Evolutionary conservation across 1,140 invertebrate species (phyloP), one percentile per base, ranked within the genome.

Genomic region (Pseudachorutes palmiensis): DNA sequence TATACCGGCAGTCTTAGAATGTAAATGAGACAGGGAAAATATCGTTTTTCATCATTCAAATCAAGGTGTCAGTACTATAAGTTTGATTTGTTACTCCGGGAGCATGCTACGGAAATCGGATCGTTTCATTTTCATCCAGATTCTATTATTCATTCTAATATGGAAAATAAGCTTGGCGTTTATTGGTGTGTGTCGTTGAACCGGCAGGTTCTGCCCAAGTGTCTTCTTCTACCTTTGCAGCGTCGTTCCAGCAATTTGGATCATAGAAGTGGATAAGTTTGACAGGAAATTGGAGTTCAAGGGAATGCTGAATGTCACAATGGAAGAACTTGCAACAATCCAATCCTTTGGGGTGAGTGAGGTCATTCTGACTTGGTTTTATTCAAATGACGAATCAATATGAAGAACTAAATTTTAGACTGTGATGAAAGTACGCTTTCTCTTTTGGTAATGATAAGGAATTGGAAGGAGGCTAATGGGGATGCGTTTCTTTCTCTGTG

Each of bases 231-330:
- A 91, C 74, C 78, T 91, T 29, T 85, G 84, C 45, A 87, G 87
- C 74, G 86, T 90, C 55, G 88, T 91, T 1, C 90, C 90, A 0
- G 87, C 89, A 9, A 91, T 91, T 76, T 91, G 89, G 89, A 80
- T 92, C 1, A 76, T 92, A 57, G 89, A 92, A 77, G 78, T 92
- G 61, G 88, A 91, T 74, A 90, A 91, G 78, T 86, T 91, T 2
- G 87, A 88, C 64, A 81, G 83, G 28, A 76, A 86, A 36, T 57
- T 70, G 36, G 62, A 31, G 22, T 19, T 57, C 16, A 67, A 62
- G 32, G 24, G 5, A 22, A 55, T 30, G 14, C 1, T 67, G 76
- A 77, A 80, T 79, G 26, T 22, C 36, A 32, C 55, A 22, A 19
- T 62, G 32, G 62, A 63, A 55, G 51, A 55, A 55, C 51, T 55